phyloP scores from a whole-genome alignment of 2,113 vertebrate species.

The Phasianus colchicus region DNA sequence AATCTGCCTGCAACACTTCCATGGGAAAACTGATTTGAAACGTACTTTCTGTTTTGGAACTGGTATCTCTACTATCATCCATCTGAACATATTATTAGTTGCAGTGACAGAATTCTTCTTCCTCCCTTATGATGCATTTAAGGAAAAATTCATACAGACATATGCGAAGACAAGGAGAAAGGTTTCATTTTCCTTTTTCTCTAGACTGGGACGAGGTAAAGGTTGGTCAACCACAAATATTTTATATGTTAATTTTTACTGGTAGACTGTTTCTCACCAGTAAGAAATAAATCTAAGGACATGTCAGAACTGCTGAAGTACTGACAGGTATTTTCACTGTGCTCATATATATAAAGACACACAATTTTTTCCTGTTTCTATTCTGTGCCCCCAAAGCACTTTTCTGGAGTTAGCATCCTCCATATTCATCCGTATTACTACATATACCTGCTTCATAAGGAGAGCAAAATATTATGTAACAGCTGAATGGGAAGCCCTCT shows the following conservation, averaged over 20 bases:
- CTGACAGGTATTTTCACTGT: background rate
- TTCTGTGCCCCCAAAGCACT: background rate
- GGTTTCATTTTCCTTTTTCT: background rate
- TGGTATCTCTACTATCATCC: background rate
- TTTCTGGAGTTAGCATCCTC: background rate
- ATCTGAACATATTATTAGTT: constrained; percentile 7
- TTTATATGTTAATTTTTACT: background rate
- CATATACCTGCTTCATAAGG: background rate
- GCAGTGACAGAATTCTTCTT: background rate
- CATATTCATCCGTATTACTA: background rate
- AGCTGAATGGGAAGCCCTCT: background rate
- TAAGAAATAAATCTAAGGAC: background rate
- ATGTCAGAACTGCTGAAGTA: background rate
- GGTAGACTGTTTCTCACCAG: background rate
- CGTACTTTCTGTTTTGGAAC: constrained; percentile 50
- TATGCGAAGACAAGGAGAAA: background rate
- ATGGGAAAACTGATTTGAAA: constrained; percentile 34
- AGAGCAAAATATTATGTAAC: background rate
- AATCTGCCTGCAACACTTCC: constrained; percentile 45
- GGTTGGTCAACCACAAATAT: background rate
- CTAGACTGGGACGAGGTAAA: background rate
- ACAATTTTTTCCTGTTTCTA: background rate
- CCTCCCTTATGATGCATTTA: background rate
- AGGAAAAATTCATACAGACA: background rate
- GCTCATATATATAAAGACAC: fast-evolving